Conservation (phyloP, 2,797 vertebrate species). For the Acrossocheilus wenchowensis region DNA sequence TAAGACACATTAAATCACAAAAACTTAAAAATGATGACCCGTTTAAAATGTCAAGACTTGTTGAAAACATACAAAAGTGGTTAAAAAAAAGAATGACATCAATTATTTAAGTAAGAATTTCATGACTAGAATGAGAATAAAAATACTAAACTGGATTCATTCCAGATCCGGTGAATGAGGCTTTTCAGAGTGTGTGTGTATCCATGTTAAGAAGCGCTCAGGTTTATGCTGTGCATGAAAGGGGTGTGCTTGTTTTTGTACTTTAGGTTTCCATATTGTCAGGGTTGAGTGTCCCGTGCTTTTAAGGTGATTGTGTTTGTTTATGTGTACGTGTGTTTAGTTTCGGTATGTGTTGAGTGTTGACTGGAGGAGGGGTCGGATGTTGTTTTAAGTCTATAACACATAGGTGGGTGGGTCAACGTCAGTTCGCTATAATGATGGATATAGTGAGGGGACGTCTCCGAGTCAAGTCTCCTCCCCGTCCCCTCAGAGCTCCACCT, state of each 20-base stretch:
- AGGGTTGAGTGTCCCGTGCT: constrained; percentile 26
- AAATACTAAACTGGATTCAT: constrained; percentile 75
- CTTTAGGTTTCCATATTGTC: constrained; percentile 9
- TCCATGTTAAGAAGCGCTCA: constrained; percentile 37
- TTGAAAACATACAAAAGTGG: constrained; percentile 53
- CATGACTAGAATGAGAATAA: constrained; percentile 79
- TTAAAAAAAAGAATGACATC: constrained; percentile 69
- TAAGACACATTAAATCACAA: constrained; percentile 33
- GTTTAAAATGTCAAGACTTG: constrained; percentile 45
- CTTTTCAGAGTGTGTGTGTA: constrained; percentile 62
- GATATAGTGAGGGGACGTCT: constrained; percentile 26
- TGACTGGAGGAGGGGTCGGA: constrained; percentile 34
- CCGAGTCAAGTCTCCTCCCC: constrained; percentile 49
- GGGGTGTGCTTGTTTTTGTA: constrained; percentile 50
- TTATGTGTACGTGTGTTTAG: constrained; percentile 44
- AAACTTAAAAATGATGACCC: constrained; percentile 38
- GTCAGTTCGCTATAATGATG: constrained; percentile 29
- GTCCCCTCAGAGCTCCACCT: constrained; percentile 84
- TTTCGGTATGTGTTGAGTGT: constrained; percentile 41
- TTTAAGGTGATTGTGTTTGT: constrained; percentile 38
- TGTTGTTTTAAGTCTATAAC: constrained; percentile 42
- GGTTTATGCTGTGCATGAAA: constrained; percentile 21
- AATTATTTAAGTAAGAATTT: constrained; percentile 75
- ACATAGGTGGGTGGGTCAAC: constrained; percentile 50
- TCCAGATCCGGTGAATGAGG: constrained; percentile 74